Evolutionary conservation across 1,140 invertebrate genomes (phyloP), one percentile per base, ranked within the genome.

Genomic region (Lanistes nyassanus): DNA sequence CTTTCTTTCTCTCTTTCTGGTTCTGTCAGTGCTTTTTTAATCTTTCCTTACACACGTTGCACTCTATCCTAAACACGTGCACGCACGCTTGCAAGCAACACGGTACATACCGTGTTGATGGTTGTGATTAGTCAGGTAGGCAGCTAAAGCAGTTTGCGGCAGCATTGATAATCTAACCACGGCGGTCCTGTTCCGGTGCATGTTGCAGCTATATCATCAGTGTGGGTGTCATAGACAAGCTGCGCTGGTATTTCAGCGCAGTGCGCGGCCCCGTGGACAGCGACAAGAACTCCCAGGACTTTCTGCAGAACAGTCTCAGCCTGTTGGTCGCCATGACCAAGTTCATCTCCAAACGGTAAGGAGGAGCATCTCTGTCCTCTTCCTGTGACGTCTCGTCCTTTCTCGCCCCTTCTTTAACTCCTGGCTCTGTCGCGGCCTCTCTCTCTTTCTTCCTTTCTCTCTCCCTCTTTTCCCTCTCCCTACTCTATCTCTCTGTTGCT

Each of bases 181-280:
- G n/a, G n/a, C n/a, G n/a, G n/a, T n/a, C n/a, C n/a, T 62, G 34
- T 73, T 73, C 62, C 19, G 66, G 75, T 55, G 70, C 78, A 66
- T 62, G 42, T 75, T 91, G 16, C 89, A 94, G 93, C 83, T 94
- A 93, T 84, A 90, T 92, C 23, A 93, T 94, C 56, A 92, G 92
- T 76, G 89, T 93, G 23, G 93, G 93, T 9, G 90, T 94, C 9
- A 91, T 94, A 11, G 93, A 94, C 86, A 92, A 92, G 76, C 85
- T 94, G 60, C 90, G 92, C 7, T 88, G 91, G 69, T 93, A 92
- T 85, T 92, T 93, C 82, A 89, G 91, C 74, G 89, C 91, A 51
- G 92, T 94, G 26, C 89, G 92, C 58, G 92, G 92, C 21, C 92
- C 93, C 0, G 90, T 93, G 16, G 92, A 93, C 76, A 90, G 90